These are phyloP conservation scores for Oscheius myriophilus DNA, from an alignment of 2,888 invertebrate species.

Conservation along the genomic window DNA sequence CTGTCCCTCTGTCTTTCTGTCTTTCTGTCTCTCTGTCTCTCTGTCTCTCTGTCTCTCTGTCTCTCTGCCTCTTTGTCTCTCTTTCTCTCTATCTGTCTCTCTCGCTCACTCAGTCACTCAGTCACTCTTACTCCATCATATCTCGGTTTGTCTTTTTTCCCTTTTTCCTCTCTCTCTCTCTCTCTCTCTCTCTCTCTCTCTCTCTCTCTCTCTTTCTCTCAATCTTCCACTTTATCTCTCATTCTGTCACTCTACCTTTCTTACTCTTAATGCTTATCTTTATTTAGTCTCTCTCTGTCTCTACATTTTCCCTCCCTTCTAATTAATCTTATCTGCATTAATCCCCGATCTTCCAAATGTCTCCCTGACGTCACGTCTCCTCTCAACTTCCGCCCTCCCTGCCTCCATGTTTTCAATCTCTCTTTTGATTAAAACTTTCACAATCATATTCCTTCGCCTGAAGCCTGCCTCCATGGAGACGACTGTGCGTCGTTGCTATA, in stretches of 20 bases:
- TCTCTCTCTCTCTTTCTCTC: neutral
- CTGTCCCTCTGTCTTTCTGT: neutral
- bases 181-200: slow-evolving; percentile 6
- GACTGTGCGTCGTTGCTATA: no score
- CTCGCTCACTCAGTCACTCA: no score
- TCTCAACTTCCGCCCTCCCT: neutral
- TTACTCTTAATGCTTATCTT: no score
- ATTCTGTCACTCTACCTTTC: no score
- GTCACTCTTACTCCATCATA: no score
- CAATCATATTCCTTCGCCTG: neutral
- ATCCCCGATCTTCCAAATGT: no score
- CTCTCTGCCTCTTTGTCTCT: slow-evolving; percentile 1
- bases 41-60: neutral
- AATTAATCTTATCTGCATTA: no score
- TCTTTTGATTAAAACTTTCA: neutral
- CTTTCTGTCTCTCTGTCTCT: neutral
- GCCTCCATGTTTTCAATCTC: neutral
- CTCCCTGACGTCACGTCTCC: neutral
- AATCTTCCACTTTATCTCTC: neutral
- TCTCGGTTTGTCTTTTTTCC: no score
- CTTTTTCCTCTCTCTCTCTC: neutral
- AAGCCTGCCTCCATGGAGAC: neutral
- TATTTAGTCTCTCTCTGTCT: no score
- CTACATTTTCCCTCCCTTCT: neutral
- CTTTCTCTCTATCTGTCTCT: neutral